Evolutionary conservation across 2,888 invertebrate genomes (phyloP).

Genomic region (Teleiodes luculella): DNA sequence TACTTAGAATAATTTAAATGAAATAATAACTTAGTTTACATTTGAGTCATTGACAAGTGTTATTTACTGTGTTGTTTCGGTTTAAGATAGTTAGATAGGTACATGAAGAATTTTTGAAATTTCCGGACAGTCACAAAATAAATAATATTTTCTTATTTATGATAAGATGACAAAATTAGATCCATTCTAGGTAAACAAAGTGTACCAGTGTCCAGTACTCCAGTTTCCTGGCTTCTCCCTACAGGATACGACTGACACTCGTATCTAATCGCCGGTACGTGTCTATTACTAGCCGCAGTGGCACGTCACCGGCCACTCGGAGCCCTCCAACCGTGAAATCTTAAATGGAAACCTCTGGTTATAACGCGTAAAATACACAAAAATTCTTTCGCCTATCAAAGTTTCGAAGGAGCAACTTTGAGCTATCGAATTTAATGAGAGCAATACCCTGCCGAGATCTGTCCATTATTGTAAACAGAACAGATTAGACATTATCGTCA

Average conservation of each 20-base stretch:
- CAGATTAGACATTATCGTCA: too few relatives aligned
- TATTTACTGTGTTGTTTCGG: too few relatives aligned
- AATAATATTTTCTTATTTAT: too few relatives aligned
- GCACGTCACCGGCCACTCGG: slow-evolving; percentile 22
- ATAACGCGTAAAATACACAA: slow-evolving; percentile 26
- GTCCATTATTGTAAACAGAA: too few relatives aligned
- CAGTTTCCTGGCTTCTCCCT: not conserved
- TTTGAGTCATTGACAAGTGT: too few relatives aligned
- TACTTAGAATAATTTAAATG: too few relatives aligned
- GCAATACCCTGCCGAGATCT: too few relatives aligned
- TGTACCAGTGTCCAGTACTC: not conserved
- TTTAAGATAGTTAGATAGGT: too few relatives aligned
- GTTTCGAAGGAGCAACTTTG: not conserved
- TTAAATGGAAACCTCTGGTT: slow-evolving; percentile 38
- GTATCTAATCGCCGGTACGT: slow-evolving; percentile 58
- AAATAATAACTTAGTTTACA: too few relatives aligned
- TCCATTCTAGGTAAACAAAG: not conserved
- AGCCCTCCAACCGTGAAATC: slow-evolving; percentile 53
- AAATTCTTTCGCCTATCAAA: slow-evolving; percentile 12
- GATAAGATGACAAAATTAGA: not conserved
- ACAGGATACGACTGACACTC: slow-evolving; percentile 40
- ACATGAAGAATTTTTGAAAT: too few relatives aligned
- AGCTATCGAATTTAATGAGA: too few relatives aligned
- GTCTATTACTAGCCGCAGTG: slow-evolving; percentile 46
- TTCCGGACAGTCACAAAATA: too few relatives aligned